Evolutionary conservation across 2,888 invertebrate species (phyloP).

Genomic region (Apoderus coryli): DNA sequence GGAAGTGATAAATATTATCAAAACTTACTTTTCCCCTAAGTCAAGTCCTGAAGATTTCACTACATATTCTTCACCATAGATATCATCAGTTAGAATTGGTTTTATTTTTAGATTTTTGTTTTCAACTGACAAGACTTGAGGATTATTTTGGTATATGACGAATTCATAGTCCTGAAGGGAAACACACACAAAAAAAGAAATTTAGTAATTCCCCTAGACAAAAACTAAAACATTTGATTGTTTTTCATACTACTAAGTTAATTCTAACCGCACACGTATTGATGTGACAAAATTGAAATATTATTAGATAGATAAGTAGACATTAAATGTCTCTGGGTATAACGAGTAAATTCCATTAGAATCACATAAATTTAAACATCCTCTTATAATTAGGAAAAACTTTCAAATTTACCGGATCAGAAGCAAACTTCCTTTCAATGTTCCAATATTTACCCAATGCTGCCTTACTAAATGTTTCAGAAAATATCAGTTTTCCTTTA

Average conservation of each 20-base stretch:
- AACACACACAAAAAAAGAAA: too few species aligned
- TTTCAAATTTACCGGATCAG: conserved; percentile 44
- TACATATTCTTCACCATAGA: conserved; percentile 38
- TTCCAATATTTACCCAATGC: conserved; percentile 25
- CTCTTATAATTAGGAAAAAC: too few species aligned
- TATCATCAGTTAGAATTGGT: conserved; percentile 41
- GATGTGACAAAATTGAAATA: too few species aligned
- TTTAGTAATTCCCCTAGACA: too few species aligned
- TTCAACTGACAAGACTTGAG: conserved; percentile 37
- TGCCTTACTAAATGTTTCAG: conserved; percentile 29
- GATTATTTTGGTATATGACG: conserved; percentile 46
- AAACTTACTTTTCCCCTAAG: conserved; percentile 26
- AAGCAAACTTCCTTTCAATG: conserved; percentile 35
- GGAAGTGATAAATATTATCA: neutral
- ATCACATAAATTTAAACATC: too few species aligned
- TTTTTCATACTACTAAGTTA: too few species aligned
- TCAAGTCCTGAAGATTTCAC: conserved; percentile 24
- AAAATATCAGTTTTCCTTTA: conserved; percentile 43
- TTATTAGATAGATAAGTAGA: too few species aligned
- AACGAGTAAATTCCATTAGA: too few species aligned
- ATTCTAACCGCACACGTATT: too few species aligned
- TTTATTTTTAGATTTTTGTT: conserved; percentile 44
- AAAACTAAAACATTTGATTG: too few species aligned
- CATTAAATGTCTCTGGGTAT: too few species aligned
- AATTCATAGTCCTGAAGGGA: conserved; percentile 66